Conservation (phyloP, 2,797 vertebrate genomes). For the Spea hammondii region DNA sequence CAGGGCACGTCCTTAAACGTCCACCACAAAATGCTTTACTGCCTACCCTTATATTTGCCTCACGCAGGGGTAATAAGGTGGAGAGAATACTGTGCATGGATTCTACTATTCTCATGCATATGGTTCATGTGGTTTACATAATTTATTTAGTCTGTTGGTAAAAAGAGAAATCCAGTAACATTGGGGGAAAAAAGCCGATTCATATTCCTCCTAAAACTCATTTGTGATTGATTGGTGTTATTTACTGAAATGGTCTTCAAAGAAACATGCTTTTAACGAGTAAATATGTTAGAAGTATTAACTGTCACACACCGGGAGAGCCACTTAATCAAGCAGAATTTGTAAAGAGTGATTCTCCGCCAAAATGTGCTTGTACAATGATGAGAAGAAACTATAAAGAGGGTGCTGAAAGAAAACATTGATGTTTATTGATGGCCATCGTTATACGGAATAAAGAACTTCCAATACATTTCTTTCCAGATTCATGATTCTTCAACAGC, state of each 20-base stretch:
- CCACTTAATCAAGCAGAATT: background rate
- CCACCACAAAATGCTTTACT: too few species aligned
- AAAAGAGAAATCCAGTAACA: slow-evolving; percentile 8
- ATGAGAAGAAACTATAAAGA: background rate
- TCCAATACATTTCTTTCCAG: background rate
- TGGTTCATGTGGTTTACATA: background rate
- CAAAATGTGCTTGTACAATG: slow-evolving; percentile 1
- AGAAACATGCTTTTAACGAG: slow-evolving; percentile 4
- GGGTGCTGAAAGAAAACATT: background rate
- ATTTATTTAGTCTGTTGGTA: background rate
- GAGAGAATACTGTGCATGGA: too few species aligned
- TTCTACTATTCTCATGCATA: background rate
- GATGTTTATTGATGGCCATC: slow-evolving; percentile 1
- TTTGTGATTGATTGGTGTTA: slow-evolving; percentile 12
- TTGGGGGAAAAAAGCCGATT: slow-evolving; percentile 4
- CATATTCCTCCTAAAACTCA: slow-evolving; percentile 1
- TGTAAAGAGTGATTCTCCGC: background rate
- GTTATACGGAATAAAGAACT: slow-evolving; percentile 6
- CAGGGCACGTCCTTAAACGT: too few species aligned
- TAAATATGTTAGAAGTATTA: slow-evolving; percentile 20
- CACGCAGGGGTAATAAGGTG: too few species aligned
- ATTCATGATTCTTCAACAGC: background rate
- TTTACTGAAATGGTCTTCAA: slow-evolving; percentile 10
- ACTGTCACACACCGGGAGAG: background rate
- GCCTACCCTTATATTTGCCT: too few species aligned